Percentiles rank a stretch among this genome's conserved stretches.
phyloP scores from a whole-genome alignment of 2,888 invertebrate genomes.

The Ennomos erosarius region DNA sequence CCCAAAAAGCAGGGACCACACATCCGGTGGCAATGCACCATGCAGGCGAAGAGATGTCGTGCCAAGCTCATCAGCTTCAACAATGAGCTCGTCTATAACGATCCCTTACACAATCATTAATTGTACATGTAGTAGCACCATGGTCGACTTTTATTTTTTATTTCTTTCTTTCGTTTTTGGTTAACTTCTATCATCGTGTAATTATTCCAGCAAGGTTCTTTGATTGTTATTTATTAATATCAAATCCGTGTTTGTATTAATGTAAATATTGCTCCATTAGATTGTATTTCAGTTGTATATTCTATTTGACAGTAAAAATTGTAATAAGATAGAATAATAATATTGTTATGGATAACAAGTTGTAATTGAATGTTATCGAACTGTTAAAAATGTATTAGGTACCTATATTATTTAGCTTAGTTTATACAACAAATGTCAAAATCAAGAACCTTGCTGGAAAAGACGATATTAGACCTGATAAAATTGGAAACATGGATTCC shows the following conservation, averaged over 20 bases:
- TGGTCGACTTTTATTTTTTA: constrained; percentile 10
- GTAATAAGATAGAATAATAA: too few relatives aligned
- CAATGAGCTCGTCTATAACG: constrained; percentile 29
- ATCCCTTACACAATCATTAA: constrained; percentile 39
- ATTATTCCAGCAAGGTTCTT: constrained; percentile 36
- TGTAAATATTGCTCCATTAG: too few relatives aligned
- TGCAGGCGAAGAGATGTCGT: constrained; percentile 44
- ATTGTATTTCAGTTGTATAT: too few relatives aligned
- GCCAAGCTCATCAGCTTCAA: constrained; percentile 48
- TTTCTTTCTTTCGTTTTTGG: background rate
- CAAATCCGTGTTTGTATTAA: background rate
- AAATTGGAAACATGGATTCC: background rate
- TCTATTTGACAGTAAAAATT: too few relatives aligned
- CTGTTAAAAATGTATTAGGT: too few relatives aligned
- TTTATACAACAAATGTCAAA: background rate
- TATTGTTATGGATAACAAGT: too few relatives aligned
- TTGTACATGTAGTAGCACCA: constrained; percentile 43
- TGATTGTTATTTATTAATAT: background rate
- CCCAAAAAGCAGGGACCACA: constrained; percentile 21
- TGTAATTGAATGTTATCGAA: too few relatives aligned
- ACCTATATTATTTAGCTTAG: background rate
- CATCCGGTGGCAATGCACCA: constrained; percentile 48
- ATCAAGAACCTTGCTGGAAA: constrained; percentile 19
- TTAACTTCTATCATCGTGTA: constrained; percentile 1
- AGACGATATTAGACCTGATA: background rate